These are phyloP conservation scores for Aphelenchoides avenae DNA, from an alignment of 1,140 invertebrate genomes.

Conservation along the genomic window DNA sequence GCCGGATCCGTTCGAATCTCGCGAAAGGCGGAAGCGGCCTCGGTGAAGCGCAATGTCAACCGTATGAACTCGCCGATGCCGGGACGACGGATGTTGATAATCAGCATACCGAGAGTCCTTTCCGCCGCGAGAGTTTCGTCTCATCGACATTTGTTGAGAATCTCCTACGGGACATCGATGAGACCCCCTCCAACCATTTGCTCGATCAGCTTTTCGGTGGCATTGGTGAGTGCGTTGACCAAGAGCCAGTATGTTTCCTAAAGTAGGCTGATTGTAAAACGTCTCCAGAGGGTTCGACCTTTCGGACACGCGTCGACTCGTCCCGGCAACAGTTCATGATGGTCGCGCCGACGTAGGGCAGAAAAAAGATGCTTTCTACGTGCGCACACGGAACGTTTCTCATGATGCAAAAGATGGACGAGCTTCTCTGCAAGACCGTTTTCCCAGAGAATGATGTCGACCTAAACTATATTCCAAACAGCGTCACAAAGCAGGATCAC, in stretches of 20 bases:
- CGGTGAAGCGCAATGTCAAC: no score
- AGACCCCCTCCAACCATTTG: constrained; percentile 24
- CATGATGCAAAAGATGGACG: constrained; percentile 12
- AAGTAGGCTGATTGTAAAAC: background rate
- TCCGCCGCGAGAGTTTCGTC: no score
- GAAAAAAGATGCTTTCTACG: constrained; percentile 13
- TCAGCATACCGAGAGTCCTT: no score
- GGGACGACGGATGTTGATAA: no score
- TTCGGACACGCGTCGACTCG: constrained; percentile 18
- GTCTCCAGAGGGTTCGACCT: constrained; percentile 6
- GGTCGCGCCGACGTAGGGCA: constrained; percentile 9
- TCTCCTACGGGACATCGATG: no score
- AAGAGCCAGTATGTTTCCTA: constrained; percentile 30
- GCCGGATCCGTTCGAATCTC: no score
- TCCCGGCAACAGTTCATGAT: constrained; percentile 20
- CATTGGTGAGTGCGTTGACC: constrained; percentile 27
- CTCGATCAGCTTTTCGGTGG: constrained; percentile 10
- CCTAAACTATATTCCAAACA: constrained; percentile 25
- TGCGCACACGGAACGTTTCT: constrained; percentile 18
- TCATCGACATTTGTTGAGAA: no score
- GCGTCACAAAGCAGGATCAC: constrained; percentile 24
- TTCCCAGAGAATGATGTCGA: constrained; percentile 12
- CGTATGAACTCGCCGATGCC: no score
- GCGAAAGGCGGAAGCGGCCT: no score
- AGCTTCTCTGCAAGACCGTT: constrained; percentile 10